A percentile compares a stretch with the other conserved stretches of the same genome.
phyloP scores from a whole-genome alignment of 53 echinoderm and acorn worm species.

The Zoroaster sp. region DNA sequence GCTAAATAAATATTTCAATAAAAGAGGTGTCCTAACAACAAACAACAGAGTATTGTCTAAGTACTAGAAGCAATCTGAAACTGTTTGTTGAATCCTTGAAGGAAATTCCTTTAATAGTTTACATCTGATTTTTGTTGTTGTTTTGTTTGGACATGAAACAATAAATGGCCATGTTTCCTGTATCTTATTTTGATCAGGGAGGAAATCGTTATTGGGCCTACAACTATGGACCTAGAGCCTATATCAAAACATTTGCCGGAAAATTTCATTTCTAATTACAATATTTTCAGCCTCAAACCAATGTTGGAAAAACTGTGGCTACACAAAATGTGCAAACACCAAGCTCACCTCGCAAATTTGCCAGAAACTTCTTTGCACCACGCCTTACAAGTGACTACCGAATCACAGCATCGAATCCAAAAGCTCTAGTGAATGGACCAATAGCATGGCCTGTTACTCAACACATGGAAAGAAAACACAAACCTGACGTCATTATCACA shows the following conservation, averaged over 20 bases:
- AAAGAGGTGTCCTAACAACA: too few relatives aligned
- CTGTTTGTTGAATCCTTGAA: too few relatives aligned
- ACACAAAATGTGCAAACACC: not conserved
- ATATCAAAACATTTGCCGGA: too few relatives aligned
- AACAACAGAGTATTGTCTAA: too few relatives aligned
- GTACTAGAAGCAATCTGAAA: too few relatives aligned
- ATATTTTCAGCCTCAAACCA: not conserved
- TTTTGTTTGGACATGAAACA: too few relatives aligned
- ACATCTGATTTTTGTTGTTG: too few relatives aligned
- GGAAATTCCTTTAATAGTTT: too few relatives aligned
- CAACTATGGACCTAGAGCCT: too few relatives aligned
- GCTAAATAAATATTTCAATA: not conserved
- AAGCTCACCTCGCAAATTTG: not conserved
- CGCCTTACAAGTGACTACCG: slow-evolving; percentile 46
- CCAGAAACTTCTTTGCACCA: not conserved
- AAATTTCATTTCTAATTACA: not conserved
- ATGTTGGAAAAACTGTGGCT: not conserved
- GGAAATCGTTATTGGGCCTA: too few relatives aligned
- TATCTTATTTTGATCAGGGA: too few relatives aligned
- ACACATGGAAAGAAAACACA: not conserved
- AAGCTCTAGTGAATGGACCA: slow-evolving; percentile 34
- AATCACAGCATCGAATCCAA: slow-evolving; percentile 48
- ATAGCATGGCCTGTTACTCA: slow-evolving; percentile 36
- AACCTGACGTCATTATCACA: slow-evolving; percentile 37
- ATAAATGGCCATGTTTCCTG: too few relatives aligned